Percentiles rank a stretch among this genome's conserved stretches.
Evolutionary conservation across 1,140 invertebrate genomes (phyloP).

Genomic region (Globodera rostochiensis): DNA sequence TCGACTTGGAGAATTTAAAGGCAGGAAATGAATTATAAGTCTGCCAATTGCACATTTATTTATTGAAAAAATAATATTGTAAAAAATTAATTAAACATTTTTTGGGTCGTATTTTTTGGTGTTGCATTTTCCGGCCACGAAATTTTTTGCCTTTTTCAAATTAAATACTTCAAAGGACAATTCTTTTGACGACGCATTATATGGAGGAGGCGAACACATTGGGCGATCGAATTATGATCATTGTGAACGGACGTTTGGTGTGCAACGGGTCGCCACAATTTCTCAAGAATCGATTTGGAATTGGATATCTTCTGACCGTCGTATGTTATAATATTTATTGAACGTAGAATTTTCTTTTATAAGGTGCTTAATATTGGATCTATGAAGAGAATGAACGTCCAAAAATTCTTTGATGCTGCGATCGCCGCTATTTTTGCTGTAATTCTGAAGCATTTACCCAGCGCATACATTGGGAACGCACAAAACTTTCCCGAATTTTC

Average conservation of each 20-base stretch:
- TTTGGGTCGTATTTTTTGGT: too few species aligned
- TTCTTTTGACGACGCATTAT: slow-evolving; percentile 87
- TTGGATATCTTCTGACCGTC: slow-evolving; percentile 49
- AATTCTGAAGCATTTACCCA: slow-evolving; percentile 40
- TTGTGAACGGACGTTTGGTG: slow-evolving; percentile 72
- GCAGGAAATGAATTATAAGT: too few species aligned
- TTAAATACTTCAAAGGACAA: slow-evolving; percentile 19
- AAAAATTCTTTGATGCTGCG: not conserved
- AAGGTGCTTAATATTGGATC: slow-evolving; percentile 1
- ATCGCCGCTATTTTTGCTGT: slow-evolving; percentile 28
- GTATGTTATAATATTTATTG: slow-evolving; percentile 20
- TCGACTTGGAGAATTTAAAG: too few species aligned
- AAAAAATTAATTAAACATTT: too few species aligned
- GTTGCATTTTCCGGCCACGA: too few species aligned
- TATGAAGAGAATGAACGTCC: not conserved
- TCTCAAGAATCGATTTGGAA: slow-evolving; percentile 69
- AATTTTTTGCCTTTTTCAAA: not conserved
- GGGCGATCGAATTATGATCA: slow-evolving; percentile 72
- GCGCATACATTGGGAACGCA: slow-evolving; percentile 42
- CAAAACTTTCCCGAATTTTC: slow-evolving; percentile 38
- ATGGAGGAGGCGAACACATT: slow-evolving; percentile 96
- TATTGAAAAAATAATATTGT: too few species aligned
- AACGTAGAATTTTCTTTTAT: not conserved
- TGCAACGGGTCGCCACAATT: slow-evolving; percentile 74
- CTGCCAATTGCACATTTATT: too few species aligned